Conservation (phyloP, 2,888 invertebrate species). For the Agrotis exclamationis region DNA sequence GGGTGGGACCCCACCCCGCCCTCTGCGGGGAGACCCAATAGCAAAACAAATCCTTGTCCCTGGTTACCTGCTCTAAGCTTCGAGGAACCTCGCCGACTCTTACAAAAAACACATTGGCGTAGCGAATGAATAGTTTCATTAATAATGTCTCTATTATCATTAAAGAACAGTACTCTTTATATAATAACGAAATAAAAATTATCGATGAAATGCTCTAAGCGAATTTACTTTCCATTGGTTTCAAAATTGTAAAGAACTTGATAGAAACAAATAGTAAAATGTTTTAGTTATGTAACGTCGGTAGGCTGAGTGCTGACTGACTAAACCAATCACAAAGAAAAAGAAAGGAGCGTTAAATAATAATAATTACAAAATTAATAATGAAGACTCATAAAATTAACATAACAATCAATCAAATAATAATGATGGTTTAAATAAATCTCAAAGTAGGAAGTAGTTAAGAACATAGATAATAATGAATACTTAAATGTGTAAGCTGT, state of each 20-base stretch:
- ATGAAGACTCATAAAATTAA: too few species aligned
- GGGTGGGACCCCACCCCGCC: conserved; percentile 75
- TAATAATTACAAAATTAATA: too few species aligned
- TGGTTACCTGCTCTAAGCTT: conserved; percentile 66
- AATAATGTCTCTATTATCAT: conserved; percentile 44
- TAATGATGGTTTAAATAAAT: background rate
- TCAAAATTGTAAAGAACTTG: conserved; percentile 2
- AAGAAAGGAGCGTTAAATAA: background rate
- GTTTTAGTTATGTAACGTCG: background rate
- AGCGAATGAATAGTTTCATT: conserved; percentile 66
- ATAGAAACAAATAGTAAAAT: background rate
- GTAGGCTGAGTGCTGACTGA: too few species aligned
- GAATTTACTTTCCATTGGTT: conserved; percentile 48
- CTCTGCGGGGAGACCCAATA: conserved; percentile 73
- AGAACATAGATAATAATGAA: background rate
- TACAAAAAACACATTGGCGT: conserved; percentile 63
- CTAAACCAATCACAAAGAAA: background rate
- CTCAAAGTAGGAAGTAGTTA: background rate
- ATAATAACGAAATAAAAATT: conserved; percentile 36
- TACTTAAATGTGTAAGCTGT: background rate
- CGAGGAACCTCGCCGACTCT: conserved; percentile 61
- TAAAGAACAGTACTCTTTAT: conserved; percentile 53
- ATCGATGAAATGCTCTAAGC: conserved; percentile 54
- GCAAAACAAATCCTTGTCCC: conserved; percentile 68
- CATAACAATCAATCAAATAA: too few species aligned